A percentile compares a stretch with the other conserved stretches of the same genome.
These are phyloP conservation scores for Horisme vitalbata DNA, from an alignment of 2,888 invertebrate species.

Conservation along the genomic window DNA sequence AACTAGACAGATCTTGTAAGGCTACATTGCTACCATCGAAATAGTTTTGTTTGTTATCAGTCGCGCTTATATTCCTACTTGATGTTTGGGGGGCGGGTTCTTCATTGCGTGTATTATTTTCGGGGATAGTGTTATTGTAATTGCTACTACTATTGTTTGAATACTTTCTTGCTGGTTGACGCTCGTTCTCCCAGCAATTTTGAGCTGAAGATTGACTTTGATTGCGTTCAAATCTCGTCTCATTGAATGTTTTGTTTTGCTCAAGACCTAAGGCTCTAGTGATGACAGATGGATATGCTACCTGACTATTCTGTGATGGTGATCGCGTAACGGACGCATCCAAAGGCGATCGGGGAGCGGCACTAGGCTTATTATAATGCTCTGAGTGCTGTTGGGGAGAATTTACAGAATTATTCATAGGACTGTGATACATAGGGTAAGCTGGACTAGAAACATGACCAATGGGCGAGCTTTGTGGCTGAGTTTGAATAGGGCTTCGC, in stretches of 20 bases:
- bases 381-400: conserved; percentile 87
- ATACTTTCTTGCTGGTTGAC: conserved; percentile 76
- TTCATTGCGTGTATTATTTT: conserved; percentile 75
- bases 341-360: conserved; percentile 86
- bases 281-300: conserved; percentile 92
- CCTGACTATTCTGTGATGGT: conserved; percentile 83
- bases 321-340: conserved; percentile 87
- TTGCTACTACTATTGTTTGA: conserved; percentile 66
- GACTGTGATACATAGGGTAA: conserved; percentile 93
- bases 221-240: conserved; percentile 80
- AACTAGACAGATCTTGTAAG: conserved; percentile 88
- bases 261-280: conserved; percentile 87
- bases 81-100: conserved; percentile 69
- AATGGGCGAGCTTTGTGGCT: conserved; percentile 88
- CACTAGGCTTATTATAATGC: conserved; percentile 72
- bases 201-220: conserved; percentile 72
- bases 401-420: conserved; percentile 89
- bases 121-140: conserved; percentile 71
- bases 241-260: conserved; percentile 79
- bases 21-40: conserved; percentile 85
- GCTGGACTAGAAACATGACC: conserved; percentile 90
- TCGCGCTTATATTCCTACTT: conserved; percentile 70
- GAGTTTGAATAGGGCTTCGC: conserved; percentile 87
- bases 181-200: conserved; percentile 84
- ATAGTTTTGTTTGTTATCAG: conserved; percentile 85